Evolutionary conservation across 2,888 invertebrate genomes (phyloP), one percentile per base, ranked within the genome.

Genomic region (Troilus luridus): DNA sequence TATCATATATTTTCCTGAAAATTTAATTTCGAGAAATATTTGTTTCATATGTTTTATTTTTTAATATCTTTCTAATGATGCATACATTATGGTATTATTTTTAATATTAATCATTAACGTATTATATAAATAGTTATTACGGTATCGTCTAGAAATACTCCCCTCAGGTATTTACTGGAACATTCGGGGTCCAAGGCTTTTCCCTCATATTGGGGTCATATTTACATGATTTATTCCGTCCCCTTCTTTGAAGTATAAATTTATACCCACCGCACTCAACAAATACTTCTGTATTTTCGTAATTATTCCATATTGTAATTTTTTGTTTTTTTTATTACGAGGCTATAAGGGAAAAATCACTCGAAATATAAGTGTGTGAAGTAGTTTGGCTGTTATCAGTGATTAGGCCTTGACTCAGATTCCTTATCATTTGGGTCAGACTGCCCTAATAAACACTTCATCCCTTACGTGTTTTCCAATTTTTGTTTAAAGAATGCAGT

Each of bases 151-250:
- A 27, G 19, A 58, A 58, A 85, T n/a, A 11, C 54, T n/a, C 27
- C 12, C 85, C n/a, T 10, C 17, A 56, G 12, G 56, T 56, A 85
- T 85, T 85, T 85, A 56, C 56, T n/a, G 11, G 85, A 56, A 11
- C n/a, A 58, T 85, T 56, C 12, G 77, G 67, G 17, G 24, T 58
- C 90, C 90, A 81, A 90, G 88, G 85, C 62, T 85, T 81, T 90
- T 88, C 59, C 41, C 90, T 90, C 90, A 88, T 85, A 90, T 90
- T 90, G 62, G 27, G 90, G 90, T 90, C 90, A 77, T 59, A 90
- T 90, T 85, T 90, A 41, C 77, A 90, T 90, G 90, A 90, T 85
- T 88, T 90, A 85, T 85, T 90, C 85, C 5, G 72, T 67, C 24
- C 27, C 24, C 24, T 67, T 11, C 72, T 17, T 17, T 77, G 72